Evolutionary conservation across 2,888 invertebrate species (phyloP), one percentile per base, ranked within the genome.

Genomic region (Synergus umbraculus): DNA sequence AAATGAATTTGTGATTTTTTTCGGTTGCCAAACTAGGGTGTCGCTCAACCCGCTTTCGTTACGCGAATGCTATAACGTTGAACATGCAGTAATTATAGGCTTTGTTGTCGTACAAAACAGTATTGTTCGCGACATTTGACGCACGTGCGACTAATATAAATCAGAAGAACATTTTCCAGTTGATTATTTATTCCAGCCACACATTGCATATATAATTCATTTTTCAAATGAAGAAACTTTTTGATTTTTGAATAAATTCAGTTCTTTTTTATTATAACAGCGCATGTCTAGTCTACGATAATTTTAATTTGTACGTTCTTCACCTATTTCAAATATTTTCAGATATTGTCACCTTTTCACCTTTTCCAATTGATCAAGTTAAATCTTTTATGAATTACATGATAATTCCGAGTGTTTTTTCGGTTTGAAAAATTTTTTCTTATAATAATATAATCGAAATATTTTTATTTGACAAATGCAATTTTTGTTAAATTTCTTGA

Each of bases 21-120:
- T 37, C 29, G 29, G 9, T 15, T 69, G 18, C 15, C 46, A 49
- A 22, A 22, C 22, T 22, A 69, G 15, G 69, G 46, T 69, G 69
- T 69, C 69, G 29, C 49, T 54, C 69, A 69, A 69, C 69, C 69
- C 69, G 22, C 69, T 69, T 69, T 69, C 69, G 69, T 69, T 69
- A 69, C 69, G 69, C 49, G 69, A 69, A 49, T 69, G 29, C 49
- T 49, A 49, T 69, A 69, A 69, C 29, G 15, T 29, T 37, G 37
- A 8, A 29, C 22, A 22, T 22, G 9, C 69, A 13, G 22, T 18
- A 46, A 69, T 37, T 41, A 12, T n/a, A n/a, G 13, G 29, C 29
- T 49, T 69, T 69, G 69, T 69, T 69, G 49, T 49, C 29, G 29
- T 29, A 69, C 69, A 69, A 69, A 54, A 29, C 46, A 22, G 69